Evolutionary conservation across 2,797 vertebrate genomes (phyloP).

Genomic region (Peromyscus nudipes): DNA sequence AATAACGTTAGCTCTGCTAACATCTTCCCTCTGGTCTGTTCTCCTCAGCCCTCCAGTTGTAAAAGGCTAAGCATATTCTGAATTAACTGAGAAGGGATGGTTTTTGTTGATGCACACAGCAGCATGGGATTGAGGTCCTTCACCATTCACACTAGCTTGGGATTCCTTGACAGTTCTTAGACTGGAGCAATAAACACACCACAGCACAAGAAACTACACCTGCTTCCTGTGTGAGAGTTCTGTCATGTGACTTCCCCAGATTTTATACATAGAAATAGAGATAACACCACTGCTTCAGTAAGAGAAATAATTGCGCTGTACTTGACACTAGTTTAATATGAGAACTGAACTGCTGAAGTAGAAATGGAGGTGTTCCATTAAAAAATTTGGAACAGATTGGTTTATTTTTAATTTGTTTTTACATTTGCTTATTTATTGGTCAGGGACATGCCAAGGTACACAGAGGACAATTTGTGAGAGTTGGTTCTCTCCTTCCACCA

Average conservation of each 20-base stretch:
- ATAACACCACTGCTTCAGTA: not conserved
- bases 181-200: not conserved
- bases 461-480: not conserved
- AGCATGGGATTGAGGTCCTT: not conserved
- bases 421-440: not conserved
- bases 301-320: not conserved
- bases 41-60: not conserved
- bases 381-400: not conserved
- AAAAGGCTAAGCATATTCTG: not conserved
- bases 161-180: not conserved
- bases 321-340: conserved; percentile 35
- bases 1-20: not conserved
- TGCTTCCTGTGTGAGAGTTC: not conserved
- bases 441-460: not conserved
- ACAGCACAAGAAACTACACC: not conserved
- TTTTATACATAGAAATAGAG: conserved; percentile 10
- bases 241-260: not conserved
- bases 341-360: not conserved
- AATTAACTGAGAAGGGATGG: not conserved
- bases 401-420: not conserved
- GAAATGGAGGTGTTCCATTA: conserved; percentile 18
- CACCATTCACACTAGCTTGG: not conserved
- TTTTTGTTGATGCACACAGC: not conserved
- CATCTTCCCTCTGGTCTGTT: not conserved
- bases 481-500: not conserved